Conservation (phyloP, 2,797 vertebrate species). For the Pipistrellus pipistrellus region DNA sequence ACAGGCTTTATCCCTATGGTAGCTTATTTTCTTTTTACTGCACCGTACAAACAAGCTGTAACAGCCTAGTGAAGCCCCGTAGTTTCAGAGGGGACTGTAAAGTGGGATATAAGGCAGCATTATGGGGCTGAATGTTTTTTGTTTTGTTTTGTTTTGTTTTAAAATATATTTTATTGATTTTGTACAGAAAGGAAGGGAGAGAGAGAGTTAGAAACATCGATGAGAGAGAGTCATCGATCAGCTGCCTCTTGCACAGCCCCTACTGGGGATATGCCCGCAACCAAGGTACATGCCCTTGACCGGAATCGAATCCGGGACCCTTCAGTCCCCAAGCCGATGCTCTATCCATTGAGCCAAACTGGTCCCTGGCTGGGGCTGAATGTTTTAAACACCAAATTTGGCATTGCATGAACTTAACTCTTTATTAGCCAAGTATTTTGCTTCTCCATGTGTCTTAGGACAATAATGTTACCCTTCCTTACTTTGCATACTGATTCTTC, state of each 20-base stretch:
- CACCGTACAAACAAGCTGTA: background rate
- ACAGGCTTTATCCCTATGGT: background rate
- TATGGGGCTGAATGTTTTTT: background rate
- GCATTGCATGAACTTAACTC: slow-evolving; percentile 10
- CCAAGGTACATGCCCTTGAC: no score
- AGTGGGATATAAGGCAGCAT: background rate
- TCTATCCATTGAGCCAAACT: no score
- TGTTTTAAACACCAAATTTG: slow-evolving; percentile 10
- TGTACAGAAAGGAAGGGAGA: no score
- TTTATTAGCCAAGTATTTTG: background rate
- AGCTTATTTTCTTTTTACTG: background rate
- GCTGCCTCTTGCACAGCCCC: no score
- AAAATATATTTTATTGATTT: no score
- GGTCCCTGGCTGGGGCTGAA: no score
- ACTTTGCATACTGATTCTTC: background rate
- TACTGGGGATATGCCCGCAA: no score
- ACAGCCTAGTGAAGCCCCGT: background rate
- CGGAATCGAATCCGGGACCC: no score
- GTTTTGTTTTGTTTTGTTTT: no score
- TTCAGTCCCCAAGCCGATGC: no score
- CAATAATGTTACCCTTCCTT: background rate
- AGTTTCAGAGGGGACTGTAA: background rate
- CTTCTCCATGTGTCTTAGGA: background rate
- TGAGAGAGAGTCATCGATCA: no score
- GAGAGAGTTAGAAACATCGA: no score